Conservation (phyloP, 2,113 vertebrate species). For the Dicentrarchus labrax region DNA sequence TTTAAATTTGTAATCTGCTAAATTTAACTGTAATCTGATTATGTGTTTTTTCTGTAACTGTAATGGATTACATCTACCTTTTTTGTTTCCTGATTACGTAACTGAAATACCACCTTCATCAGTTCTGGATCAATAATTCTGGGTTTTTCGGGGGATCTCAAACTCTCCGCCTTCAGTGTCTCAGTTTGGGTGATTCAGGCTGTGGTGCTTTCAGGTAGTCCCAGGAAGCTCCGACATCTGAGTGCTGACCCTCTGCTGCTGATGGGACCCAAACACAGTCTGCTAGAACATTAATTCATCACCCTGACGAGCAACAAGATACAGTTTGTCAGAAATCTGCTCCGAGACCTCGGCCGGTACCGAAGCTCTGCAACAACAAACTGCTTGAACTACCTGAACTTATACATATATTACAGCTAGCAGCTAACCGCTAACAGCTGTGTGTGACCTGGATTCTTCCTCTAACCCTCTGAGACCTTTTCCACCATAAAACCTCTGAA, state of each 20-base stretch:
- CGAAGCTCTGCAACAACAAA: no score
- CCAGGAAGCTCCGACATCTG: neutral
- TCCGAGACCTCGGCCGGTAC: no score
- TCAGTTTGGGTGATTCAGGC: no score
- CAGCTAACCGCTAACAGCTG: neutral
- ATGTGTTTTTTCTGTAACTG: no score
- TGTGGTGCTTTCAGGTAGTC: neutral
- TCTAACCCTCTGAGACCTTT: neutral
- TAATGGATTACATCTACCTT: no score
- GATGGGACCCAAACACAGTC: no score
- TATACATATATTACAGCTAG: neutral
- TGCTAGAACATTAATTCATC: neutral
- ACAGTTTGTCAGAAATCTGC: neutral
- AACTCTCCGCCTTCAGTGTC: neutral
- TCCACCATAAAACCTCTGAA: constrained; percentile 36
- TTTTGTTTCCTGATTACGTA: no score
- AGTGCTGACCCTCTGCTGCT: neutral
- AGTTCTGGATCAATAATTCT: neutral
- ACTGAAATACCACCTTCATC: no score
- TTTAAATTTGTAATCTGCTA: no score
- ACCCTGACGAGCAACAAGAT: neutral
- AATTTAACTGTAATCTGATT: no score
- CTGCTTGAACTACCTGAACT: neutral
- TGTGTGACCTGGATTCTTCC: constrained; percentile 4
- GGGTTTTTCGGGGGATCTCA: no score